Conservation (phyloP, 2,113 vertebrate species). For the Cichladusa arquata region DNA sequence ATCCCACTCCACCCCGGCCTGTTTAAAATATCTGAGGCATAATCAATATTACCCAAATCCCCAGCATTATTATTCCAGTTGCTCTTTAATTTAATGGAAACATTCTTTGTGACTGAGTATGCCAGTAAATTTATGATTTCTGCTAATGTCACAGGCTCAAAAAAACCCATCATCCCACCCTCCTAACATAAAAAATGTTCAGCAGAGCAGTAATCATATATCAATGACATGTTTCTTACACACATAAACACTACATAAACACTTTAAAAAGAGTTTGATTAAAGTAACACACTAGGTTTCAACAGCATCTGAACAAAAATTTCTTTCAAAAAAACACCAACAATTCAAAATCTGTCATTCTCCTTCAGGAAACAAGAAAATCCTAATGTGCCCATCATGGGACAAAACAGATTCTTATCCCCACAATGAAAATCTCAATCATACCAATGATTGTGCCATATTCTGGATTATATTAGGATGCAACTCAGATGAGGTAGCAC, state of each 20-base stretch:
- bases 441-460: not conserved
- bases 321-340: not conserved
- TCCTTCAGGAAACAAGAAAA: not conserved
- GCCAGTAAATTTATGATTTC: not conserved
- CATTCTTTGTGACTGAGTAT: not conserved
- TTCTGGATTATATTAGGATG: not conserved
- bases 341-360: not conserved
- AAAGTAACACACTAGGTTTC: not conserved
- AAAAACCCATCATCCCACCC: not conserved
- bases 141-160: not conserved
- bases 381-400: not conserved
- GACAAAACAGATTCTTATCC: not conserved
- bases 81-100: constrained; percentile 7
- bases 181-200: not conserved
- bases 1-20: not conserved
- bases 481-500: not conserved
- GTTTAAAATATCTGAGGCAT: not conserved
- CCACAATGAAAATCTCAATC: not conserved
- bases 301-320: not conserved
- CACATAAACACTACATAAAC: not conserved
- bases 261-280: not conserved
- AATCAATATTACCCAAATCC: not conserved
- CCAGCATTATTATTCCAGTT: not conserved
- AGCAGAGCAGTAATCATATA: not conserved
- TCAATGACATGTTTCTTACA: not conserved